Percentiles rank a stretch among this genome's conserved stretches.
Conservation (phyloP, 2,888 invertebrate genomes). For the Eupithecia subumbrata region DNA sequence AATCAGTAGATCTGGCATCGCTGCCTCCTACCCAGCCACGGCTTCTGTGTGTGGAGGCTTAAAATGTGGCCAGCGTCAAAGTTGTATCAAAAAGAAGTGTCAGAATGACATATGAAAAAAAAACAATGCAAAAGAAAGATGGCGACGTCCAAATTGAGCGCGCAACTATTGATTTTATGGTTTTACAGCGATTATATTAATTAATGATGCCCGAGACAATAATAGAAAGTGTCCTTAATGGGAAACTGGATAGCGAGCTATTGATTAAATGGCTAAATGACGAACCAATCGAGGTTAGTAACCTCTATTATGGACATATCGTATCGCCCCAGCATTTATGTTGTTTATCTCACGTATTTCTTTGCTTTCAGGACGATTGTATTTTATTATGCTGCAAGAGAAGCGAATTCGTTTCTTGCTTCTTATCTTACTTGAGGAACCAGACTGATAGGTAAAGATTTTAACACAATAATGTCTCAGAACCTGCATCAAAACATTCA, state of each 20-base stretch:
- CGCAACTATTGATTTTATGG: slow-evolving; percentile 22
- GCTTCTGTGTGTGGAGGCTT: too few relatives aligned
- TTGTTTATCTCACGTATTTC: slow-evolving; percentile 34
- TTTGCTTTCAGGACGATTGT: slow-evolving; percentile 70
- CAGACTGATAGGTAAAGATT: slow-evolving; percentile 79
- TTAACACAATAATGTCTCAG: background rate
- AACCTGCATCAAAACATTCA: background rate
- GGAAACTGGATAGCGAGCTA: slow-evolving; percentile 66
- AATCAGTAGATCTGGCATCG: too few relatives aligned
- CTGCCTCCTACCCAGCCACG: too few relatives aligned
- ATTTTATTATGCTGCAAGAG: slow-evolving; percentile 68
- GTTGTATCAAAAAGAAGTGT: background rate
- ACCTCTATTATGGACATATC: slow-evolving; percentile 51
- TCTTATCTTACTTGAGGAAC: slow-evolving; percentile 81
- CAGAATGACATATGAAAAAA: background rate
- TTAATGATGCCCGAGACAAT: slow-evolving; percentile 75
- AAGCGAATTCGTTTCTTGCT: slow-evolving; percentile 84
- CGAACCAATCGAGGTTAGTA: slow-evolving; percentile 72
- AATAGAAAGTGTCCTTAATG: slow-evolving; percentile 75
- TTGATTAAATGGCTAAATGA: slow-evolving; percentile 78
- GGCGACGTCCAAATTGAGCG: slow-evolving; percentile 14
- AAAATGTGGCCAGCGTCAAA: background rate
- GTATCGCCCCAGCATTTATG: slow-evolving; percentile 13
- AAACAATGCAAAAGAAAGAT: background rate
- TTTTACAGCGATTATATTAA: slow-evolving; percentile 16